These are phyloP conservation scores for Strix uralensis DNA, from an alignment of 2,113 vertebrate genomes.

Conservation along the genomic window DNA sequence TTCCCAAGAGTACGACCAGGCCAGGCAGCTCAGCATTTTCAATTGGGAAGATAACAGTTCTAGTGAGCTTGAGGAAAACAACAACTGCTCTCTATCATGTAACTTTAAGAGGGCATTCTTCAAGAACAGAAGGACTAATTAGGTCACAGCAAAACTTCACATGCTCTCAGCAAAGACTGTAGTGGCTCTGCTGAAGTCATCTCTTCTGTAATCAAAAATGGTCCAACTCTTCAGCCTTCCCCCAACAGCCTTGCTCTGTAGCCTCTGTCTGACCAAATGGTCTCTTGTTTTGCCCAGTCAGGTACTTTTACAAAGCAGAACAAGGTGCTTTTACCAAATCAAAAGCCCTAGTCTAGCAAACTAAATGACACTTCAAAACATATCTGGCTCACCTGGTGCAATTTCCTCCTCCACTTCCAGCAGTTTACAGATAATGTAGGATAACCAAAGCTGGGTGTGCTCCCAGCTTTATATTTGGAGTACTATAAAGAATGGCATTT, in stretches of 20 bases:
- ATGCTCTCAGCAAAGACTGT: background rate
- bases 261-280: background rate
- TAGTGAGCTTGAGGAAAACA: slow-evolving; percentile 29
- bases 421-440: background rate
- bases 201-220: background rate
- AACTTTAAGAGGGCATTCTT: slow-evolving; percentile 11
- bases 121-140: background rate
- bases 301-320: background rate
- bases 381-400: slow-evolving; percentile 7
- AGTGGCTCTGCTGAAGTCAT: background rate
- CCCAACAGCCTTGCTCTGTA: background rate
- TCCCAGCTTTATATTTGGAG: background rate
- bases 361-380: background rate
- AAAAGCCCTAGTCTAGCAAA: background rate
- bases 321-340: background rate
- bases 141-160: background rate
- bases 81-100: background rate
- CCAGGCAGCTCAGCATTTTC: slow-evolving; percentile 32
- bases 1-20: background rate
- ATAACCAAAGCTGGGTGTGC: background rate
- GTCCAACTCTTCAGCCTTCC: background rate
- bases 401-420: background rate
- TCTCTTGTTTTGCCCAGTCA: background rate
- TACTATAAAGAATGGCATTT: slow-evolving; percentile 26
- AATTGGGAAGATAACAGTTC: slow-evolving; percentile 1